Percentiles rank a stretch among this genome's conserved stretches.
Evolutionary conservation across 2,888 invertebrate genomes (phyloP).

Genomic region (Dasysyrphus albostriatus): DNA sequence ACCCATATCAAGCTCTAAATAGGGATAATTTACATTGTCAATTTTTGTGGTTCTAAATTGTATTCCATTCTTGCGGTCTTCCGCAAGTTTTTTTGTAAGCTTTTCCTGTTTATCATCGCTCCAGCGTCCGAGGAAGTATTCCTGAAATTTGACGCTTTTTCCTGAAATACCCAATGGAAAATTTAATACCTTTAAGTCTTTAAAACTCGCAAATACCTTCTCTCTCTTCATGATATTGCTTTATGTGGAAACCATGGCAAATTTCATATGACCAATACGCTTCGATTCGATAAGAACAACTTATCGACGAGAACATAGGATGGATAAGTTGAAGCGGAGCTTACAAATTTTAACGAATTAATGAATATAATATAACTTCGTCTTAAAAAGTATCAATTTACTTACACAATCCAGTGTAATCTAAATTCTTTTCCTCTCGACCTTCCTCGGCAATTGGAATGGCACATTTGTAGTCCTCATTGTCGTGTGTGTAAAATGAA

Average conservation of each 20-base stretch:
- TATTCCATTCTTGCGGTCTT: constrained; percentile 85
- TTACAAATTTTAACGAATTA: background rate
- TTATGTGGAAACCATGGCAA: constrained; percentile 95
- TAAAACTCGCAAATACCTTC: constrained; percentile 85
- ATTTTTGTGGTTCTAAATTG: constrained; percentile 89
- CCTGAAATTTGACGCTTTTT: constrained; percentile 92
- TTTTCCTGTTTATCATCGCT: constrained; percentile 87
- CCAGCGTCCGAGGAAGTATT: constrained; percentile 93
- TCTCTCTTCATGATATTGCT: constrained; percentile 98
- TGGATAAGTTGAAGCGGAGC: constrained; percentile 91
- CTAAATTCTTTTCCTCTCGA: constrained; percentile 81
- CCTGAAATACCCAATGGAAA: constrained; percentile 80
- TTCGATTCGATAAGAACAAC: constrained; percentile 94
- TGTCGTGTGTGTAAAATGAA: constrained; percentile 86
- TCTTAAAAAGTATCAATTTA: background rate
- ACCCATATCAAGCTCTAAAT: constrained; percentile 93
- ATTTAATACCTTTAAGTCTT: background rate
- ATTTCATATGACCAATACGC: constrained; percentile 98
- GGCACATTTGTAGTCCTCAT: constrained; percentile 93
- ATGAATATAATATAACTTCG: background rate
- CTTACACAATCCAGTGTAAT: constrained; percentile 80
- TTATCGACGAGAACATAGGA: constrained; percentile 90
- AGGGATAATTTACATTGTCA: constrained; percentile 95
- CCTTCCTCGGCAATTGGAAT: constrained; percentile 87
- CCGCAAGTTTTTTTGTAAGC: constrained; percentile 85